Conservation (phyloP, 1,140 invertebrate species). For the Drosophila navojoa region DNA sequence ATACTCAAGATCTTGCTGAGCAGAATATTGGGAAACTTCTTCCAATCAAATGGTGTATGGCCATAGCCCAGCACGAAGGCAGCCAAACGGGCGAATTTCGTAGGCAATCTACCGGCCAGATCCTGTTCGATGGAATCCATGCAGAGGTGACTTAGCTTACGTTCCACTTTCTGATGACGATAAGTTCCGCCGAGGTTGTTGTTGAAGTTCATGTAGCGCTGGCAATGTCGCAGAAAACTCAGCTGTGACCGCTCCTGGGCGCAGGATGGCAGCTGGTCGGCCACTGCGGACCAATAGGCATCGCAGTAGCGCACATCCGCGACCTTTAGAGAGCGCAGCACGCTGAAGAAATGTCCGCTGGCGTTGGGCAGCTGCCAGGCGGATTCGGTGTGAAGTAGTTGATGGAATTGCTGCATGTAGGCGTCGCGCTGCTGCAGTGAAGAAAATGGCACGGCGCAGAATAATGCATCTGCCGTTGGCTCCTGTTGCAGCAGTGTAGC, state of each 20-base stretch:
- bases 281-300: constrained; percentile 81
- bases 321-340: constrained; percentile 84
- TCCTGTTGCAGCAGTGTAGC: too few species aligned
- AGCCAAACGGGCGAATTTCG: constrained; percentile 80
- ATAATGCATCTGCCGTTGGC: constrained; percentile 45
- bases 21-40: constrained; percentile 75
- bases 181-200: constrained; percentile 84
- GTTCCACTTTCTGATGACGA: constrained; percentile 84
- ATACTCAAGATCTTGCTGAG: constrained; percentile 74
- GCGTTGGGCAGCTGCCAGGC: constrained; percentile 50
- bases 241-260: constrained; percentile 56
- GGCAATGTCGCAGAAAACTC: constrained; percentile 79
- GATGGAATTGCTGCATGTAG: constrained; percentile 67
- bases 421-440: constrained; percentile 74
- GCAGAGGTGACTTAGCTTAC: constrained; percentile 78
- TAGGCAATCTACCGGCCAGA: constrained; percentile 72
- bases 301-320: constrained; percentile 83
- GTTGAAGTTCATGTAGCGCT: constrained; percentile 85
- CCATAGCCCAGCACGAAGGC: constrained; percentile 85
- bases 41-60: constrained; percentile 66
- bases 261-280: constrained; percentile 59
- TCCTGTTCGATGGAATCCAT: constrained; percentile 79
- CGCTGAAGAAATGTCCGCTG: constrained; percentile 70
- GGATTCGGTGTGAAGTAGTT: constrained; percentile 63
- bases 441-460: constrained; percentile 70